Evolutionary conservation across 2,113 vertebrate species (phyloP), one percentile per base, ranked within the genome.

Genomic region (Pangasianodon gigas): DNA sequence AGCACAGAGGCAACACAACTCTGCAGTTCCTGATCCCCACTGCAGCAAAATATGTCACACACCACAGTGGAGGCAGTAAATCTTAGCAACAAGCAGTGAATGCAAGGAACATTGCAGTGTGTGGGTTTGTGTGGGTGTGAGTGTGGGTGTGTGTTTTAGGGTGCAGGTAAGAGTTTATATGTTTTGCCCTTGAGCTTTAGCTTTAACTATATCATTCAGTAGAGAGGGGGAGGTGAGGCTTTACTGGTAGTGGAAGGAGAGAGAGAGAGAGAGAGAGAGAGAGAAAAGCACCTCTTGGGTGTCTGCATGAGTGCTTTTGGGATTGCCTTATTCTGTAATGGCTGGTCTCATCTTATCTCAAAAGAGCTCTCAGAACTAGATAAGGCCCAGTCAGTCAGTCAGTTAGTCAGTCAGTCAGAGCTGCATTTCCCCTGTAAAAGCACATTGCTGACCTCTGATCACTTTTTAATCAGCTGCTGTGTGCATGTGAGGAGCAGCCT

Each of bases 331-430:
- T 87, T 71, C 67, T 79, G 54, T 87, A 85, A 87, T 87, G 75
- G 65, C 79, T 87, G 69, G 58, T 60, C 44, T 77, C 60, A 46
- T 87, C 87, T 89, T 87, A 89, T 89, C 88, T 84, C 37, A 79
- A 89, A 91, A 46, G 71, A 89, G 51, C 37, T 41, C 56, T 87
- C 56, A 87, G 46, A 51, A 52, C 19, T 26, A 80, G 85, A 89
- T 87, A 89, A 51, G 54, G 32, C 41, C 32, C 84, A 52, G 87
- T 88, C 60, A 41, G 87, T 88, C 60, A 41, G 44, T 79, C 44
- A 46, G 74, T 77, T 41, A 79, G 41, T 48, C 79, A 18, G 77
- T 81, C 26, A 16, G 48, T 81, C 77, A 16, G 29, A 87, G 79
- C 56, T 32, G 44, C 41, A 60, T 46, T 62, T 19, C 67, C 62